A percentile compares a stretch with the other conserved stretches of the same genome.
These are phyloP conservation scores for Microcaecilia unicolor DNA, from an alignment of 2,797 vertebrate genomes.

Conservation along the genomic window DNA sequence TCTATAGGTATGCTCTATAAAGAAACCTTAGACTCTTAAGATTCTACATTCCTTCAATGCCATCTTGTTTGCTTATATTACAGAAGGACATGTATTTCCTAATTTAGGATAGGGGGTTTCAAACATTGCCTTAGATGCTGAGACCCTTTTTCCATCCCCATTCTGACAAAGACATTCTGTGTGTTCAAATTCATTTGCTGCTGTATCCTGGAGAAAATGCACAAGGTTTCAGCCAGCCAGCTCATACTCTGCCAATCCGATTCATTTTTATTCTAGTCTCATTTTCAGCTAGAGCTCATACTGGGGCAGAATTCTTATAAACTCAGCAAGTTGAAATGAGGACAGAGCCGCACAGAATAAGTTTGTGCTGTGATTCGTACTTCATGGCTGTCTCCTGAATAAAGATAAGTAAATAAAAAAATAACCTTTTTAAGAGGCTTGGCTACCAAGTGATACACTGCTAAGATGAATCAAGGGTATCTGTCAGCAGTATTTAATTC, in stretches of 20 bases:
- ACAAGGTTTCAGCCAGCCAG: conserved; percentile 20
- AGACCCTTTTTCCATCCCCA: neutral
- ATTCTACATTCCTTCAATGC: too few species aligned
- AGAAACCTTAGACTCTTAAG: conserved; percentile 53
- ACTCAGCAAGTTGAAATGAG: conserved; percentile 35
- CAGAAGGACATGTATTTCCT: too few species aligned
- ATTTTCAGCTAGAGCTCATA: conserved; percentile 39
- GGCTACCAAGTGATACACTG: neutral
- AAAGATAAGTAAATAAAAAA: conserved; percentile 30
- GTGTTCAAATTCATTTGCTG: conserved; percentile 18
- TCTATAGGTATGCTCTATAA: conserved; percentile 51
- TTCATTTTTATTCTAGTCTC: conserved; percentile 40
- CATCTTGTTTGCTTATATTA: too few species aligned
- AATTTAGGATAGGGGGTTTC: too few species aligned
- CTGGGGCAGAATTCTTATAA: conserved; percentile 28
- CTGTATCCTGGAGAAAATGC: conserved; percentile 12
- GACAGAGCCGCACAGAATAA: conserved; percentile 49
- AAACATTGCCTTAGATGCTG: too few species aligned
- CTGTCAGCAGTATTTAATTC: neutral
- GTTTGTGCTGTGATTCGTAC: conserved; percentile 50
- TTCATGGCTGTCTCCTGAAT: conserved; percentile 25
- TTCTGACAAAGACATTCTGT: neutral
- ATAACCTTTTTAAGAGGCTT: conserved; percentile 7
- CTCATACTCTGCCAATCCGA: conserved; percentile 21
- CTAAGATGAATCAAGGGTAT: neutral